Evolutionary conservation across 1,140 invertebrate genomes (phyloP).

Genomic region (Cryptotermes secundus): DNA sequence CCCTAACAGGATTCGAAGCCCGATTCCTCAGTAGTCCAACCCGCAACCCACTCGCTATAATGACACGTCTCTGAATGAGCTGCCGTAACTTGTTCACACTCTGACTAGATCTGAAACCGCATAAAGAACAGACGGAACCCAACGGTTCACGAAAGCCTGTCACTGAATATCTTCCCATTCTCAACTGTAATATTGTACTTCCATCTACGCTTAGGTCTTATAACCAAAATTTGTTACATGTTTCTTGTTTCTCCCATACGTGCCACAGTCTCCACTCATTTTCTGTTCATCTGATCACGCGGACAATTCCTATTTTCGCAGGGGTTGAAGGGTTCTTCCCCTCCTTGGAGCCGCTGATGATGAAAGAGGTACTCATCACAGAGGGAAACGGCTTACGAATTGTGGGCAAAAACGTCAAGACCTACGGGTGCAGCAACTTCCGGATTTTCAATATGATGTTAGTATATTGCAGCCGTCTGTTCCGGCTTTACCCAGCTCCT

Average conservation of each 20-base stretch:
- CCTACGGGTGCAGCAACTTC: constrained; percentile 60
- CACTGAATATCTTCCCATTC: not conserved
- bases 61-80: too few relatives aligned
- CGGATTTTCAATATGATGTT: constrained; percentile 63
- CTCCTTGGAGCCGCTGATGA: constrained; percentile 60
- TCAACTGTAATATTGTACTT: not conserved
- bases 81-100: too few relatives aligned
- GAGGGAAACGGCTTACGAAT: constrained; percentile 62
- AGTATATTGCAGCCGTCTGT: constrained; percentile 40
- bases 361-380: constrained; percentile 62
- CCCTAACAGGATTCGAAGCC: too few relatives aligned
- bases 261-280: too few relatives aligned
- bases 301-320: not conserved
- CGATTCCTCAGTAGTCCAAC: too few relatives aligned
- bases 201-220: not conserved
- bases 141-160: not conserved
- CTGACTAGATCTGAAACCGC: too few relatives aligned
- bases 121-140: too few relatives aligned
- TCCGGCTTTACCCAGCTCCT: too few relatives aligned
- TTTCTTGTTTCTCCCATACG: too few relatives aligned
- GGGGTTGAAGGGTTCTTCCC: constrained; percentile 47
- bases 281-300: too few relatives aligned
- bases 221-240: too few relatives aligned
- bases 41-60: too few relatives aligned
- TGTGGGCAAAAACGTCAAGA: constrained; percentile 64